A percentile compares a stretch with the other conserved stretches of the same genome.
phyloP scores from a whole-genome alignment of 2,113 vertebrate species.

The Pagrus major region DNA sequence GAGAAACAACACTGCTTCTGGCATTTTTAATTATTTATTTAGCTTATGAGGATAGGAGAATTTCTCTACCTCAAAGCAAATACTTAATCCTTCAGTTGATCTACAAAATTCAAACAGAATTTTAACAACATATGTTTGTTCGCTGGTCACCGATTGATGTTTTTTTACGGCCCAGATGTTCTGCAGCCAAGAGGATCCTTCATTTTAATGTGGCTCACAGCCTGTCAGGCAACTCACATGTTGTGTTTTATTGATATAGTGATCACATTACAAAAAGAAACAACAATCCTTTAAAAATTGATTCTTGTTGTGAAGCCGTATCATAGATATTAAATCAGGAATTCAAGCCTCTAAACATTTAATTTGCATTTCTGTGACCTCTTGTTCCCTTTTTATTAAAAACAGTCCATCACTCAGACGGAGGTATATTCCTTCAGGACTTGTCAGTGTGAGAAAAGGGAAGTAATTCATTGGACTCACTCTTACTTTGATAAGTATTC shows the following conservation, averaged over 20 bases:
- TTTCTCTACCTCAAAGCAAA: background rate
- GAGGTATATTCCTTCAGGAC: background rate
- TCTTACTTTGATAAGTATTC: background rate
- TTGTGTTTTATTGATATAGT: background rate
- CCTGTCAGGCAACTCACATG: background rate
- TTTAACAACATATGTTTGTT: background rate
- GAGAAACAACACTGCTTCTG: background rate
- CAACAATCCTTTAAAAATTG: background rate
- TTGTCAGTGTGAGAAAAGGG: background rate
- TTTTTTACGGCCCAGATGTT: background rate
- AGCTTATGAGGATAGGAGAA: background rate
- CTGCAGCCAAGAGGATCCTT: background rate
- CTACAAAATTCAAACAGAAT: background rate
- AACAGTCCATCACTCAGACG: background rate
- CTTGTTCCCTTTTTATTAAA: background rate
- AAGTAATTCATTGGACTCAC: constrained; percentile 1
- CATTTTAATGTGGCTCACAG: background rate
- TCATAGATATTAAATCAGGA: background rate
- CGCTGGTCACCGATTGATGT: background rate
- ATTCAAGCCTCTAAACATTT: background rate
- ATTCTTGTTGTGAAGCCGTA: constrained; percentile 2
- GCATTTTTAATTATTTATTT: background rate
- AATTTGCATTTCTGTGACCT: background rate
- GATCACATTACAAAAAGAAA: background rate
- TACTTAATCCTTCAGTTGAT: background rate